Conservation (phyloP, 30 jellyfish, hydroid and myxozoan genomes). For the Nemopilema nomurai region DNA sequence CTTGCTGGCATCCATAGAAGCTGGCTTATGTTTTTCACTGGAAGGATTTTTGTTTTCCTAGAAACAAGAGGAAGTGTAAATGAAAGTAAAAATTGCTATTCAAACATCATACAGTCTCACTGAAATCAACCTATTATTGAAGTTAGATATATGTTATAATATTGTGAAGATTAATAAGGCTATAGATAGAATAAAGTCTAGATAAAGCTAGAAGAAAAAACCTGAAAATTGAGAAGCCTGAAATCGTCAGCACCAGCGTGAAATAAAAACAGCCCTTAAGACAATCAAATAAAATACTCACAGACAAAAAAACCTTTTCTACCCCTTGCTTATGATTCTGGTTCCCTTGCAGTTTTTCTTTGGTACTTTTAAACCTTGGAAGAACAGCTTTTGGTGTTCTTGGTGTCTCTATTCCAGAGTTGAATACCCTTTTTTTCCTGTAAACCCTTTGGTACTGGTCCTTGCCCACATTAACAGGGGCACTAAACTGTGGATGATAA, state of each 20-base stretch:
- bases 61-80: neutral
- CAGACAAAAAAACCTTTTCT: neutral
- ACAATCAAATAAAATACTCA: neutral
- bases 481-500: neutral
- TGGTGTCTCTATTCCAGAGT: constrained; percentile 43
- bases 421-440: constrained; percentile 27
- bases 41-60: neutral
- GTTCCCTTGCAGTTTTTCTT: neutral
- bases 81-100: neutral
- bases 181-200: too few species aligned
- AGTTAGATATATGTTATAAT: too few species aligned
- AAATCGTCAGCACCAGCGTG: too few species aligned
- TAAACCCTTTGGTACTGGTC: constrained; percentile 17
- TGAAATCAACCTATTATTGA: too few species aligned
- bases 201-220: too few species aligned
- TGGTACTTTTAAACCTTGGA: neutral
- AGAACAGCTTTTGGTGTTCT: constrained; percentile 27
- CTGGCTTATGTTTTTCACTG: neutral
- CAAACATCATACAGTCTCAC: too few species aligned
- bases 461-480: neutral
- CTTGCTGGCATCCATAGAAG: neutral
- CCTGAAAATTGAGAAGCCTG: too few species aligned
- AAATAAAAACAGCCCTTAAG: too few species aligned
- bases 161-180: too few species aligned
- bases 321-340: neutral